Conservation (phyloP, 2,888 invertebrate genomes). For the Cynaeus angustus region DNA sequence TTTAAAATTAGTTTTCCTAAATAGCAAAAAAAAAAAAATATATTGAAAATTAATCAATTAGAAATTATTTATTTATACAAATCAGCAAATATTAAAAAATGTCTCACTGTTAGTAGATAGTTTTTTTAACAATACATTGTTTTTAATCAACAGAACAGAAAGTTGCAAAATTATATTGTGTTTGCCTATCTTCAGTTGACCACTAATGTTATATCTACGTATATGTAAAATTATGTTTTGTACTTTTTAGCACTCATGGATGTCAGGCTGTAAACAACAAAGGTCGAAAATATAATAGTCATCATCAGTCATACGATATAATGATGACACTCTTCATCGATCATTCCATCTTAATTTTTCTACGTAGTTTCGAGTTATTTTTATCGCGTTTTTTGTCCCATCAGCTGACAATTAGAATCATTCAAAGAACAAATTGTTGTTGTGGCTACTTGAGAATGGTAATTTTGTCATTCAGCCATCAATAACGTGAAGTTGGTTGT, state of each 20-base stretch:
- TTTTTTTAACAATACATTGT: too few relatives aligned
- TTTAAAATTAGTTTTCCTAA: too few relatives aligned
- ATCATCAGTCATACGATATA: background rate
- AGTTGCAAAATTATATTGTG: too few relatives aligned
- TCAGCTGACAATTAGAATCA: background rate
- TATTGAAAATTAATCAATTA: too few relatives aligned
- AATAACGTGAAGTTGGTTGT: background rate
- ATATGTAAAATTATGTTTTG: too few relatives aligned
- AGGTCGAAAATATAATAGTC: background rate
- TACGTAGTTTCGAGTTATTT: background rate
- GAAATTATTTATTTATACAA: too few relatives aligned
- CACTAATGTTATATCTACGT: too few relatives aligned
- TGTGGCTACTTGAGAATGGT: background rate
- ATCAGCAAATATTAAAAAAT: too few relatives aligned
- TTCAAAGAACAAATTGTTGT: background rate
- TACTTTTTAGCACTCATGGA: background rate
- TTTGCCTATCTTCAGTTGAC: too few relatives aligned
- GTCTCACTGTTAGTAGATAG: too few relatives aligned
- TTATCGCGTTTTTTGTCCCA: background rate
- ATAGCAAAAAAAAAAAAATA: too few relatives aligned
- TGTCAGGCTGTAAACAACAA: background rate
- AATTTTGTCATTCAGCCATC: background rate
- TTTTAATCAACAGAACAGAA: too few relatives aligned
- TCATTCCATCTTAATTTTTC: slow-evolving; percentile 3
- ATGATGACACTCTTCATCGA: slow-evolving; percentile 6